phyloP scores from a whole-genome alignment of 2,888 invertebrate species.

The Lottia scabra region DNA sequence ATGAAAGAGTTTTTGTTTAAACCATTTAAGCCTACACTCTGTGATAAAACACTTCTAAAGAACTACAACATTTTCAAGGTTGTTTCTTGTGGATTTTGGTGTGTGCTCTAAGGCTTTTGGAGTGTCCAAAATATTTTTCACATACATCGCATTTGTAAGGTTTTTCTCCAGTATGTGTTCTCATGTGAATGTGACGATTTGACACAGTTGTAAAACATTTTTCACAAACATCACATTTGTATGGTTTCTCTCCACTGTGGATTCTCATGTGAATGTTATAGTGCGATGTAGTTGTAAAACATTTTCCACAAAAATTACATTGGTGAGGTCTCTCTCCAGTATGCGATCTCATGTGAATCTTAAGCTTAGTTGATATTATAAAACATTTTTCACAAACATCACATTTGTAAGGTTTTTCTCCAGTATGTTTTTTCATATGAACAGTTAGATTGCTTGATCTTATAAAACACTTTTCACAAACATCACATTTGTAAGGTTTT shows the following conservation, averaged over 20 bases:
- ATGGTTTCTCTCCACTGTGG: background rate
- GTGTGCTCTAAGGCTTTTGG: background rate
- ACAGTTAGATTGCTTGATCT: too few relatives aligned
- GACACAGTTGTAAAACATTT: slow-evolving; percentile 1
- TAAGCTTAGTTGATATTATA: too few relatives aligned
- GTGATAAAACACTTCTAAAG: too few relatives aligned
- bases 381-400: too few relatives aligned
- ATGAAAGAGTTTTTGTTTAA: too few relatives aligned
- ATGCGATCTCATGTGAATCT: background rate
- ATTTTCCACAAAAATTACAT: background rate
- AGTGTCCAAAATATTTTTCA: background rate
- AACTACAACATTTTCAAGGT: too few relatives aligned
- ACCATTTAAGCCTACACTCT: too few relatives aligned
- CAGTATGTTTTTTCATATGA: too few relatives aligned
- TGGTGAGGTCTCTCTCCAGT: background rate
- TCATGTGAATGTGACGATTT: too few relatives aligned
- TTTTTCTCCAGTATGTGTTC: background rate
- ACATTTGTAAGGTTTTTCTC: too few relatives aligned
- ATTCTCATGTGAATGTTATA: background rate
- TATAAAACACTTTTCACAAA: background rate
- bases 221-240: background rate
- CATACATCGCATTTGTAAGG: background rate
- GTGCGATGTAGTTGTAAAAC: background rate
- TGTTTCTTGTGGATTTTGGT: too few relatives aligned
- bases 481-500: background rate